Evolutionary conservation across 1,140 invertebrate genomes (phyloP), one percentile per base, ranked within the genome.

Genomic region (Pissodes strobi): DNA sequence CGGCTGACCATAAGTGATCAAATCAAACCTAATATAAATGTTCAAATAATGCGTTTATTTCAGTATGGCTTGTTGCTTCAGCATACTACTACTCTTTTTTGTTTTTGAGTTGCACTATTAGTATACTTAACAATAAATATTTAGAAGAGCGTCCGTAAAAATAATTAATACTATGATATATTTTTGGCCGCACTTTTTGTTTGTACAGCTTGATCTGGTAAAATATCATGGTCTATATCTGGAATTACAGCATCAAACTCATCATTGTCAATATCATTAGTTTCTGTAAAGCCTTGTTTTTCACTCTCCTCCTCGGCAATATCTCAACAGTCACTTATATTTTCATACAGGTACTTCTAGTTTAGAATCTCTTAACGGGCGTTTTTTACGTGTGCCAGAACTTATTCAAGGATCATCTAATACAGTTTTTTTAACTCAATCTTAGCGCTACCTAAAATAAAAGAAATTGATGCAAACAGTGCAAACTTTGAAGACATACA

Each of bases 221-320:
- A 15, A 48, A 41, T 41, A 13, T 22, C 13, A 21, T 48, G 15
- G 39, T 41, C 39, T 41, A 5, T 22, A 48, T 19, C 45, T 48
- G 19, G 19, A 17, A 19, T 48, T 48, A 9, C 45, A 48, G 45
- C 45, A 48, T 22, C 45, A 48, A 48, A 21, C 19, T 48, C 45
- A 48, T 48, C 45, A 48, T 48, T 48, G 4, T 48, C 9, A 18
- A 48, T 22, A 19, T 48, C 45, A 22, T 48, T 19, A 48, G 8
- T 22, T 48, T 48, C 19, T 4, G 19, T 48, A 48, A 48, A 48
- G 15, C 21, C 19, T 13, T 48, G 6, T 6, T 18, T 21, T 22
- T 48, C 45, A 48, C 45, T 48, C 45, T 18, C 45, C 19, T 48
- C 9, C 6, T 15, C 15, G 6, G 6, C 38, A 6, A 22, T 18